A percentile compares a stretch with the other conserved stretches of the same genome.
Conservation (phyloP, 2,113 vertebrate genomes). For the Taxidea taxus region DNA sequence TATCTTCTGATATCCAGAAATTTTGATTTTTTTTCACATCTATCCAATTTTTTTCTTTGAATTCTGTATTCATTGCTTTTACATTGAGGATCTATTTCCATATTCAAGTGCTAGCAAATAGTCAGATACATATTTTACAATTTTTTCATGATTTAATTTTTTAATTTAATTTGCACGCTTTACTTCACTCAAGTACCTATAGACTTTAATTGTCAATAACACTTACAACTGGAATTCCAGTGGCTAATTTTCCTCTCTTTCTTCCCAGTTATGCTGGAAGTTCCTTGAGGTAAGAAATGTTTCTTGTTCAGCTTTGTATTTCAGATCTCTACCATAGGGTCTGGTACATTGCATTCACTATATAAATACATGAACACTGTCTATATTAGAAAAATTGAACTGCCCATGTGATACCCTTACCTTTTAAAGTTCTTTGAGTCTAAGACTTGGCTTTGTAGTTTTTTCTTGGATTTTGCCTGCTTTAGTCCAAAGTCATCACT, state of each 20-base stretch:
- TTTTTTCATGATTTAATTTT: background rate
- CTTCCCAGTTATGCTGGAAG: background rate
- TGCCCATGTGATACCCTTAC: slow-evolving; percentile 63
- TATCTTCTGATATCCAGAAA: background rate
- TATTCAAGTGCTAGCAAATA: background rate
- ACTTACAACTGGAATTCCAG: background rate
- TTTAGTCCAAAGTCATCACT: slow-evolving; percentile 79
- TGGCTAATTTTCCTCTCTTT: background rate
- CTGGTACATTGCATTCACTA: background rate
- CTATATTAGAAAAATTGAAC: background rate
- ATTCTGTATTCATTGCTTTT: background rate
- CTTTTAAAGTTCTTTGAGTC: slow-evolving; percentile 79
- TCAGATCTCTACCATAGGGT: background rate
- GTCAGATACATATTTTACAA: background rate
- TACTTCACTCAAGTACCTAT: background rate
- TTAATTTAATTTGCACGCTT: background rate
- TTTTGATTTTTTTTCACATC: background rate
- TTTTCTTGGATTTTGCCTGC: slow-evolving; percentile 72
- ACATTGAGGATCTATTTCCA: background rate
- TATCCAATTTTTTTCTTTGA: background rate
- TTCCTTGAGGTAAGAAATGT: background rate
- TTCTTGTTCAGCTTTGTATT: background rate
- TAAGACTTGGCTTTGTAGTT: slow-evolving; percentile 65
- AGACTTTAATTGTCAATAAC: background rate
- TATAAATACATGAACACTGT: background rate